Evolutionary conservation across 2,888 invertebrate species (phyloP), one percentile per base, ranked within the genome.

Genomic region (Sussaba pulchella): DNA sequence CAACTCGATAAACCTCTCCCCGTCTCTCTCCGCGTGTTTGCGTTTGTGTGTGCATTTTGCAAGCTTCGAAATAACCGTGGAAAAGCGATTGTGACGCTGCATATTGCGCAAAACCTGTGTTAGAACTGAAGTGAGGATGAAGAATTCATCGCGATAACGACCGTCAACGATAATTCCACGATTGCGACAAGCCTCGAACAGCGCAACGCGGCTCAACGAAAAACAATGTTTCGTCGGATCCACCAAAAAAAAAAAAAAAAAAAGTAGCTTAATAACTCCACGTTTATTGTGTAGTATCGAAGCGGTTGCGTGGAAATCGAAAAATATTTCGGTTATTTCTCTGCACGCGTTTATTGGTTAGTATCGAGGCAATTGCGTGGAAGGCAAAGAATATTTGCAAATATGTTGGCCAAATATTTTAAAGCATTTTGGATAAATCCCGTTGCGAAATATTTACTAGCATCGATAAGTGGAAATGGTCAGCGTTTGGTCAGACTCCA

Each of bases 61-160:
- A 31, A 31, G 31, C 31, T 12, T 31, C 54, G 14, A 31, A n/a
- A 54, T 31, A 54, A 54, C 26, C 54, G 6, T 12, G 31, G 14
- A 5, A 54, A 31, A 24, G 31, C 26, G 26, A n/a, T 9, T 31
- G 54, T 9, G n/a, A 54, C 26, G 54, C 54, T 54, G n/a, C n/a
- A 26, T 6, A 6, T 31, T 14, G 24, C 12, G 12, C 19, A 12
- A 52, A 52, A 19, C 21, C 12, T 14, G 26, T 26, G 31, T 0
- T 31, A 2, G 31, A 31, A 31, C 31, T 6, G 31, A 31, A 54
- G 24, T 21, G 21, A 4, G 24, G 24, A 24, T 21, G 10, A 21
- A 21, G 21, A 52, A 52, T 52, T 52, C 52, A 26, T 52, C 52
- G 24, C 24, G n/a, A 24, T 52, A 24, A 52, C n/a, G n/a, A 8